Base-by-base conservation (phyloP, 1,140 invertebrate genomes). In the Cydia strobilella region DNA sequence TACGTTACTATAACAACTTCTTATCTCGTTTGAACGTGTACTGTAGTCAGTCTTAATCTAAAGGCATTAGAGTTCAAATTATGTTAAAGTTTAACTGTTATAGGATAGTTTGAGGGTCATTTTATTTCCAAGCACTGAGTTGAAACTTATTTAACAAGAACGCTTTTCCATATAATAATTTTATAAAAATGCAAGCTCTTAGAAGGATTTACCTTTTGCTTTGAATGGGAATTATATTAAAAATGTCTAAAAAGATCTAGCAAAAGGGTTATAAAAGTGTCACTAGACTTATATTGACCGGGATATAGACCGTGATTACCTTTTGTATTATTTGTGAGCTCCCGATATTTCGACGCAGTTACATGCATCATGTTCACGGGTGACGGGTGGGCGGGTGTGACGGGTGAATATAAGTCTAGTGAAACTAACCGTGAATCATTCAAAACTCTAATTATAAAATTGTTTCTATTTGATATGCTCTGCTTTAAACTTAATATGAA, bases 101-200 rank as follows among this genome's bases (percentile, higher is more conserved):
- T 23, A 59, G 20, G 20, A 23, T 23, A 12, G 18, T 59, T 59
- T 23, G 54, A 23, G 5, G n/a, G 54, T 59, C 1, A 23, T 59
- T 23, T 59, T 23, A 59, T 59, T 23, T 59, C 20, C 51, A 54
- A 51, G 54, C 54, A 10, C 51, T 54, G 51, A 18, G n/a, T 23
- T n/a, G 54, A 10, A 59, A 59, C 54, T 59, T 59, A 59, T 59
- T 59, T 23, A 59, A 59, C 18, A 59, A 59, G 54, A 59, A 23
- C 18, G 54, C 7, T 59, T 59, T 59, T 4, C 54, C n/a, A 23
- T 54, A 54, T 59, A 59, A 59, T 59, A 20, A 59, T 59, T 23
- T 59, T 59, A 59, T 59, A 59, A 59, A 54, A 59, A 59, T 59
- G 54, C 54, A 23, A 59, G 54, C 54, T 10, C 20, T 59, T 59